Conservation (phyloP, 2,888 invertebrate species). For the Sinelater perroti region DNA sequence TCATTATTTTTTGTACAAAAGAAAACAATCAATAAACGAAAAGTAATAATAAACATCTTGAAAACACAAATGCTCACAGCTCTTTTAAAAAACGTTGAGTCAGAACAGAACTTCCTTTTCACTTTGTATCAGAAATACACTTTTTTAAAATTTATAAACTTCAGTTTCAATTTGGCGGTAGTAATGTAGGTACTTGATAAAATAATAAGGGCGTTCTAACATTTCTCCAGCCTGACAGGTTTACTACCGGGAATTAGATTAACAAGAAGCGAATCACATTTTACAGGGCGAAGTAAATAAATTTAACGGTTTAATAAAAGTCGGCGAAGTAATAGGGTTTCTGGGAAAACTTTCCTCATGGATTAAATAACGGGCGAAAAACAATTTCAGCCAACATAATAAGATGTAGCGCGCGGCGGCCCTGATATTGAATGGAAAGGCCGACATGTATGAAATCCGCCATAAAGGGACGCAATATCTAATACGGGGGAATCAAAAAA, state of each 20-base stretch:
- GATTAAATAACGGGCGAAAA: conserved; percentile 25
- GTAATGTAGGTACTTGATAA: conserved; percentile 1
- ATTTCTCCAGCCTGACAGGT: conserved; percentile 5
- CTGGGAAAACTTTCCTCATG: conserved; percentile 20
- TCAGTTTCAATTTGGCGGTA: no score
- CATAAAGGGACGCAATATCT: conserved; percentile 32
- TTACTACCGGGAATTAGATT: conserved; percentile 8
- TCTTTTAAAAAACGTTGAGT: no score
- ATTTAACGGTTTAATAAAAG: conserved; percentile 22
- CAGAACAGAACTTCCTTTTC: no score
- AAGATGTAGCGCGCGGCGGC: conserved; percentile 25
- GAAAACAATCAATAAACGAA: no score
- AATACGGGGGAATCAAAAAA: conserved; percentile 36
- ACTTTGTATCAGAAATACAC: no score
- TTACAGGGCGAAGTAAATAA: conserved; percentile 5
- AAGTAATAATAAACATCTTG: no score
- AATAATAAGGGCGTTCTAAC: neutral
- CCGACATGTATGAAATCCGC: conserved; percentile 32
- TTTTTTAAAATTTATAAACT: no score
- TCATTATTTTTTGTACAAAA: no score
- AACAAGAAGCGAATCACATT: conserved; percentile 13
- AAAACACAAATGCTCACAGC: no score
- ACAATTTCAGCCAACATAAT: conserved; percentile 31
- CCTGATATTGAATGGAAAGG: conserved; percentile 30
- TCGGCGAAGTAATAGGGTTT: conserved; percentile 22